Percentiles rank a stretch among this genome's conserved stretches.
phyloP scores from a whole-genome alignment of 2,888 invertebrate species.

The Melipona bicolor region DNA sequence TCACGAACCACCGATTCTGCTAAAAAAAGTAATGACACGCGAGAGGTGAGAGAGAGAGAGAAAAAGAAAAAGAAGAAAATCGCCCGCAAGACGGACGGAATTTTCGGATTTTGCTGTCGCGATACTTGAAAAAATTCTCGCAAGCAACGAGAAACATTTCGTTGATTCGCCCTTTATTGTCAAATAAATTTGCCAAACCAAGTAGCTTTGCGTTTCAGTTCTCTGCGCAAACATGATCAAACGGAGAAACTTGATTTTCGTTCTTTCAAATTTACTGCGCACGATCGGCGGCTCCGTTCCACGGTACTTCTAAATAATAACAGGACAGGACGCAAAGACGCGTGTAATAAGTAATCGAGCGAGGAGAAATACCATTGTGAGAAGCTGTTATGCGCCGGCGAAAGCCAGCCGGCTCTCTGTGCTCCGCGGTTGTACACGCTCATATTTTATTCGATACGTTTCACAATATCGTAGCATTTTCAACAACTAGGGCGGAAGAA shows the following conservation, averaged over 20 bases:
- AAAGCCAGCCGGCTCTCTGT: neutral
- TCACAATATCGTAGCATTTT: conserved; percentile 37
- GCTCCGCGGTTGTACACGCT: conserved; percentile 10
- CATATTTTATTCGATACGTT: conserved; percentile 51
- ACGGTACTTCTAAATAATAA: neutral
- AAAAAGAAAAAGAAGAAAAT: neutral
- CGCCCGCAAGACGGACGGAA: neutral
- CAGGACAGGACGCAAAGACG: neutral
- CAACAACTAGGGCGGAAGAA: conserved; percentile 40
- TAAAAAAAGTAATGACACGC: conserved; percentile 19
- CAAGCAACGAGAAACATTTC: no score
- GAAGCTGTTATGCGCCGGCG: conserved; percentile 5
- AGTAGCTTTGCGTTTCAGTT: no score
- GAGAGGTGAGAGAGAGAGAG: no score
- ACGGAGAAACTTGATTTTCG: no score
- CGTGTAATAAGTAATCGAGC: conserved; percentile 15
- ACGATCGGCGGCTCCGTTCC: neutral
- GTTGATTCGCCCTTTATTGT: no score
- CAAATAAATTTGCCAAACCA: no score
- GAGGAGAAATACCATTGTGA: conserved; percentile 25
- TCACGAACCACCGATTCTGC: neutral
- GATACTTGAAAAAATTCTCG: no score
- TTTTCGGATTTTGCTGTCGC: neutral
- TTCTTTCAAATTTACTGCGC: no score
- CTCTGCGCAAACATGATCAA: no score